Evolutionary conservation across 2,888 invertebrate species (phyloP).

Genomic region (Sphaeridia pumilis): DNA sequence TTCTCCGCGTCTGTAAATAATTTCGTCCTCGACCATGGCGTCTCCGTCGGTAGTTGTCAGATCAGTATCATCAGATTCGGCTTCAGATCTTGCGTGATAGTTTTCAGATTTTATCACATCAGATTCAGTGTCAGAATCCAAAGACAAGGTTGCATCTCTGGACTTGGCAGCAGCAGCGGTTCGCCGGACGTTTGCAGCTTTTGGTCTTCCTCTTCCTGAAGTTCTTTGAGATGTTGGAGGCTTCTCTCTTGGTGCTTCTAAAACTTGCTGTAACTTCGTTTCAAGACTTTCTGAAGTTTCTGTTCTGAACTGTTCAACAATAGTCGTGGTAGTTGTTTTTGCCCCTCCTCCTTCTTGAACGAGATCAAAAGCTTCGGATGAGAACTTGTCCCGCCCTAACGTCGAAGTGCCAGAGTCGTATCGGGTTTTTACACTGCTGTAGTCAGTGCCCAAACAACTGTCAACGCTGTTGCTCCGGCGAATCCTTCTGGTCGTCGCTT

Average conservation of each 20-base stretch:
- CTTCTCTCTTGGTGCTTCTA: background rate
- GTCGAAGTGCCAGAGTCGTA: constrained; percentile 7
- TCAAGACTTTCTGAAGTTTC: background rate
- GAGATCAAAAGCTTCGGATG: background rate
- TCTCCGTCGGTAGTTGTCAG: constrained; percentile 9
- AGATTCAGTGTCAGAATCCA: constrained; percentile 12
- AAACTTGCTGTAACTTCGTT: background rate
- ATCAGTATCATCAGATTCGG: constrained; percentile 10
- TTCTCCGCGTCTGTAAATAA: background rate
- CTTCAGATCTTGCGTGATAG: constrained; percentile 11
- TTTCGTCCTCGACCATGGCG: constrained; percentile 7
- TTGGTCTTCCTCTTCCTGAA: background rate
- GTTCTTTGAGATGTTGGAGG: background rate
- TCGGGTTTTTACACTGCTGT: constrained; percentile 17
- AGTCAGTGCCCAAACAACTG: constrained; percentile 34
- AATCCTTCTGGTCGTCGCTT: background rate
- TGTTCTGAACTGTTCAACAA: background rate
- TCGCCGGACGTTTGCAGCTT: background rate
- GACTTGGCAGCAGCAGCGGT: background rate
- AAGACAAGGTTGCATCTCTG: background rate
- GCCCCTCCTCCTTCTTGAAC: background rate
- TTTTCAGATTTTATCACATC: constrained; percentile 13
- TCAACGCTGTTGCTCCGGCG: constrained; percentile 16
- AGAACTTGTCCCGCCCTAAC: background rate
- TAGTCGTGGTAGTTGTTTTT: background rate